Evolutionary conservation across 1,140 invertebrate genomes (phyloP).

Genomic region (Drosophila sproati): DNA sequence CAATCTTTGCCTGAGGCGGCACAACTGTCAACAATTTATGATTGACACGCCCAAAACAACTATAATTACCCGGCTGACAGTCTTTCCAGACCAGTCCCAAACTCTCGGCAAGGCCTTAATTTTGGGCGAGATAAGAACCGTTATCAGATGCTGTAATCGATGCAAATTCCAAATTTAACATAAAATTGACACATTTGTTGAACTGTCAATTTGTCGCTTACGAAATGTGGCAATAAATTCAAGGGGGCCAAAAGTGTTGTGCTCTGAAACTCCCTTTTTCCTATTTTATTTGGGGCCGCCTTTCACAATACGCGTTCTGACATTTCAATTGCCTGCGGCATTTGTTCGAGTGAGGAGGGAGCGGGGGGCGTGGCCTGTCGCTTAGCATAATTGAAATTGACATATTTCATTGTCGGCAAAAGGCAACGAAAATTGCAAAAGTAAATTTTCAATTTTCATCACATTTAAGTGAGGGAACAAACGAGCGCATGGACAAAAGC

Average conservation of each 20-base stretch:
- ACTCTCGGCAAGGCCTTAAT: slow-evolving; percentile 10
- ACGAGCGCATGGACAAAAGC: slow-evolving; percentile 19
- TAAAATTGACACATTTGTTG: slow-evolving; percentile 74
- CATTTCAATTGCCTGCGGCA: slow-evolving; percentile 62
- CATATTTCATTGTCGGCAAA: slow-evolving; percentile 71
- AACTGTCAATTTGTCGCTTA: slow-evolving; percentile 15
- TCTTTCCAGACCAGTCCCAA: slow-evolving; percentile 5
- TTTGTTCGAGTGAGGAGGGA: slow-evolving; percentile 5
- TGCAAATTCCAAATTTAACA: slow-evolving; percentile 51
- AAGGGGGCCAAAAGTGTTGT: slow-evolving; percentile 1
- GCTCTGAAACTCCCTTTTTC: slow-evolving; percentile 1
- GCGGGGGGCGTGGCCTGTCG: slow-evolving; percentile 28
- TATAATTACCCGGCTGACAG: slow-evolving; percentile 60
- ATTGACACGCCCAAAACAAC: slow-evolving; percentile 44
- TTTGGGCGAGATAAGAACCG: slow-evolving; percentile 11
- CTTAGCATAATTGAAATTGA: slow-evolving; percentile 74
- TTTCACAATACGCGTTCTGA: slow-evolving; percentile 28
- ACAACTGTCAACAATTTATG: slow-evolving; percentile 67
- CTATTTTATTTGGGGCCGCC: not conserved
- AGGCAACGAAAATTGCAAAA: slow-evolving; percentile 69
- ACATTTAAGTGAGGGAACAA: slow-evolving; percentile 31
- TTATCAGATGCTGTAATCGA: slow-evolving; percentile 56
- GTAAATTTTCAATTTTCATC: slow-evolving; percentile 81
- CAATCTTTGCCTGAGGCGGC: slow-evolving; percentile 31
- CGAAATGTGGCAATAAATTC: slow-evolving; percentile 47